These are phyloP conservation scores for Ciconia nigra DNA, from an alignment of 2,797 vertebrate species.

Conservation along the genomic window DNA sequence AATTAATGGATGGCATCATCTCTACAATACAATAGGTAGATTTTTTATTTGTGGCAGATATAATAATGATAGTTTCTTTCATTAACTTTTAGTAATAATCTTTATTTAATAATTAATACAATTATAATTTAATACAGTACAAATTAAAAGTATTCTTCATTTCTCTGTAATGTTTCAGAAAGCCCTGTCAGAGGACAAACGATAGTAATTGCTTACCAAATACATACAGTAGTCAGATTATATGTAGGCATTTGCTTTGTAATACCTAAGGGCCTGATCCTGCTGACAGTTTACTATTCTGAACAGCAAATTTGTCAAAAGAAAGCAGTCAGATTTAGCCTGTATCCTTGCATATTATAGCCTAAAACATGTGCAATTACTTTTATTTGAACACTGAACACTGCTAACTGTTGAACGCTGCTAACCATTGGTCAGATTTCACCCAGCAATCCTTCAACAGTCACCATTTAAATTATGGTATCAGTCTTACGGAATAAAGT, in stretches of 20 bases:
- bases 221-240: neutral
- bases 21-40: neutral
- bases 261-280: neutral
- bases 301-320: neutral
- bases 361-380: neutral
- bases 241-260: neutral
- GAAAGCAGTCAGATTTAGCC: neutral
- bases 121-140: slow-evolving; percentile 46
- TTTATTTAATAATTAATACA: slow-evolving; percentile 67
- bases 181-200: slow-evolving; percentile 3
- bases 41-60: slow-evolving; percentile 60
- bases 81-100: slow-evolving; percentile 55
- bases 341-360: neutral
- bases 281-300: neutral
- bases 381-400: neutral
- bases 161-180: slow-evolving; percentile 31
- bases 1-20: neutral
- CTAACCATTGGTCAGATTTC: neutral
- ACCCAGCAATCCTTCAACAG: neutral
- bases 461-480: neutral
- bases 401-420: no score
- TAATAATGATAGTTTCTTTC: slow-evolving; percentile 37
- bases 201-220: slow-evolving; percentile 38
- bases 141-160: slow-evolving; percentile 65
- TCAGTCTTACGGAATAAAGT: neutral